Conservation (phyloP, 1,140 invertebrate genomes). For the Vanessa atalanta region DNA sequence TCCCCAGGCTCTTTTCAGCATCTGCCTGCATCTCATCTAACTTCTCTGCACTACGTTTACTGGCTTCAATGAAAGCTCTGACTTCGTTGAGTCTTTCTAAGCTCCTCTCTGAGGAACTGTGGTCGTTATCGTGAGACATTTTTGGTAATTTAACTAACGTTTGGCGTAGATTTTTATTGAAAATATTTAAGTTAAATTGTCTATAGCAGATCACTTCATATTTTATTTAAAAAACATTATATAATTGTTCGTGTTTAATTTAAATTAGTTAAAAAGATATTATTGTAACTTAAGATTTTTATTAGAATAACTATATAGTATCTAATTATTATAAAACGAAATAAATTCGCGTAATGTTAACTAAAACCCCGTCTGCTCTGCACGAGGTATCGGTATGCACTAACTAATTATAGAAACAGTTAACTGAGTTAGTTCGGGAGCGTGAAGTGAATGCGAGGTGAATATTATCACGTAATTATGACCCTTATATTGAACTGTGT, state of each 20-base stretch:
- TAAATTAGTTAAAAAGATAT: no score
- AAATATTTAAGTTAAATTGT: constrained; percentile 2
- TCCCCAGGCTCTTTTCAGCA: constrained; percentile 44
- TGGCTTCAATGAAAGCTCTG: constrained; percentile 34
- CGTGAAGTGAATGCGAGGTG: not conserved
- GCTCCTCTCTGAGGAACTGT: constrained; percentile 35
- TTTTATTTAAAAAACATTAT: no score
- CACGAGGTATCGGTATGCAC: constrained; percentile 16
- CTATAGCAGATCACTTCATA: no score
- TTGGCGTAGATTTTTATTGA: not conserved
- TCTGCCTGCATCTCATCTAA: constrained; percentile 28
- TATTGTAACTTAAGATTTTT: no score
- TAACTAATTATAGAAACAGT: constrained; percentile 34
- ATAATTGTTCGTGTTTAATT: no score
- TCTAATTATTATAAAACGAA: no score
- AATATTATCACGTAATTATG: not conserved
- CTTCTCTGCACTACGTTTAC: constrained; percentile 26
- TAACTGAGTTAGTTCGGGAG: constrained; percentile 19
- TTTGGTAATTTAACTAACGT: not conserved
- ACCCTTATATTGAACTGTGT: not conserved
- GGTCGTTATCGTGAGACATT: constrained; percentile 32
- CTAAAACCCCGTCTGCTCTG: constrained; percentile 3
- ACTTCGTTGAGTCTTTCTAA: constrained; percentile 38
- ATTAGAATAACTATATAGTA: no score
- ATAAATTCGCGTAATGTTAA: not conserved